These are phyloP conservation scores for Chlamydotis undulata DNA, from an alignment of 2,113 vertebrate species.

Conservation along the genomic window DNA sequence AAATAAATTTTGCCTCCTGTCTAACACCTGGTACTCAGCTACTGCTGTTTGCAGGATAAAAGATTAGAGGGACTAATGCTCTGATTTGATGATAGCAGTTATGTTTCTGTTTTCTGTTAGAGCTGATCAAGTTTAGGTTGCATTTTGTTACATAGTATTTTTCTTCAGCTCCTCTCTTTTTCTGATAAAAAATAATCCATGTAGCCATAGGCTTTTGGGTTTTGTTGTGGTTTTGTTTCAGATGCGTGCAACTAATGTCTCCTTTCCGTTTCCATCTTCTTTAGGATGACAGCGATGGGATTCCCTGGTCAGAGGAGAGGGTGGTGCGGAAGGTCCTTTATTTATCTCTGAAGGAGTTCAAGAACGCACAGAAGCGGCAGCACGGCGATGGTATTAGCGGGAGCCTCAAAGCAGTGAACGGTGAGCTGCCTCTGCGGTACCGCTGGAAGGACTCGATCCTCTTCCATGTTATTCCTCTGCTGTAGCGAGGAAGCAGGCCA, in stretches of 20 bases:
- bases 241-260: neutral
- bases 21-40: neutral
- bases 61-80: neutral
- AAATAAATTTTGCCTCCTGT: neutral
- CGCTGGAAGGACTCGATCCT: neutral
- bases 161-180: neutral
- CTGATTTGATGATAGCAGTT: neutral
- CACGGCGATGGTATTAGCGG: constrained; percentile 84
- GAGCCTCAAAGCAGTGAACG: constrained; percentile 86
- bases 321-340: constrained; percentile 98
- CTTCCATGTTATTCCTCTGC: neutral
- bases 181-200: neutral
- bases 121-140: neutral
- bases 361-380: constrained; percentile 96
- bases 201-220: neutral
- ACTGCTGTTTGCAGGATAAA: neutral
- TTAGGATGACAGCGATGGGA: constrained; percentile 99
- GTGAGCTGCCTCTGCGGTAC: constrained; percentile 72
- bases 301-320: constrained; percentile 99
- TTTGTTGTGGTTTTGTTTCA: neutral
- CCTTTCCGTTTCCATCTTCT: neutral
- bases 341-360: constrained; percentile 98
- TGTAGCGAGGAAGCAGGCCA: neutral
- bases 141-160: neutral
- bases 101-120: neutral